Percentiles rank a stretch among this genome's conserved stretches.
These are phyloP conservation scores for Brachionus plicatilis DNA, from an alignment of 1,140 invertebrate genomes.

Conservation along the genomic window DNA sequence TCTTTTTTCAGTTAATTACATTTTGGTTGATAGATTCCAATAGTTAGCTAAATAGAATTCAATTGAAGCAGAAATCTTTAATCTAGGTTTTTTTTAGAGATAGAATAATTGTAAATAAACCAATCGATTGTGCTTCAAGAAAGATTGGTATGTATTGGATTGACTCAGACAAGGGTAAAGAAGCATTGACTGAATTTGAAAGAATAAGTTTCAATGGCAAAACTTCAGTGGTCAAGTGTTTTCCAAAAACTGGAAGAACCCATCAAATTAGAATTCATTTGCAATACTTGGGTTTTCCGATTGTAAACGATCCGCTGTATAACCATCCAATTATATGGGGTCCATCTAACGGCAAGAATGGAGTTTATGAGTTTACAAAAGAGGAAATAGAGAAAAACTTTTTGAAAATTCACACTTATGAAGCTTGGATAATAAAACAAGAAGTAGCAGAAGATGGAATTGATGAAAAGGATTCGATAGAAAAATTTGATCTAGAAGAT, in stretches of 20 bases:
- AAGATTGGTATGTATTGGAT: conserved; percentile 92
- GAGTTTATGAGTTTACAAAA: conserved; percentile 80
- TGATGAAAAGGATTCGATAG: background rate
- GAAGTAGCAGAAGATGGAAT: background rate
- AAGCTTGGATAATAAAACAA: conserved; percentile 33
- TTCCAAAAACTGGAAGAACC: conserved; percentile 72
- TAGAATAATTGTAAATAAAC: conserved; percentile 74
- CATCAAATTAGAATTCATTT: conserved; percentile 93
- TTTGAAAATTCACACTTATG: conserved; percentile 20
- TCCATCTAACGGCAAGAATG: conserved; percentile 80
- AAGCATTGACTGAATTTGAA: conserved; percentile 80
- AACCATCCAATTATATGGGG: conserved; percentile 48
- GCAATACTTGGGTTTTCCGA: conserved; percentile 87
- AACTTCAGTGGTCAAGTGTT: conserved; percentile 82
- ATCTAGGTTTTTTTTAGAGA: conserved; percentile 61
- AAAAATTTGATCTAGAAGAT: background rate
- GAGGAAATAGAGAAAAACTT: conserved; percentile 63
- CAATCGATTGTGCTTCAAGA: conserved; percentile 85
- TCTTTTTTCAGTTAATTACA: too few species aligned
- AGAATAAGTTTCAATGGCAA: conserved; percentile 74
- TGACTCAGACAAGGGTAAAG: conserved; percentile 71
- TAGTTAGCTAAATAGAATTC: background rate
- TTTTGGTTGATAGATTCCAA: too few species aligned
- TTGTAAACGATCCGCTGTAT: conserved; percentile 69
- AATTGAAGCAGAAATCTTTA: background rate